phyloP scores from a whole-genome alignment of 92 coral and sea anemone genomes.

The Actinernus sp. region DNA sequence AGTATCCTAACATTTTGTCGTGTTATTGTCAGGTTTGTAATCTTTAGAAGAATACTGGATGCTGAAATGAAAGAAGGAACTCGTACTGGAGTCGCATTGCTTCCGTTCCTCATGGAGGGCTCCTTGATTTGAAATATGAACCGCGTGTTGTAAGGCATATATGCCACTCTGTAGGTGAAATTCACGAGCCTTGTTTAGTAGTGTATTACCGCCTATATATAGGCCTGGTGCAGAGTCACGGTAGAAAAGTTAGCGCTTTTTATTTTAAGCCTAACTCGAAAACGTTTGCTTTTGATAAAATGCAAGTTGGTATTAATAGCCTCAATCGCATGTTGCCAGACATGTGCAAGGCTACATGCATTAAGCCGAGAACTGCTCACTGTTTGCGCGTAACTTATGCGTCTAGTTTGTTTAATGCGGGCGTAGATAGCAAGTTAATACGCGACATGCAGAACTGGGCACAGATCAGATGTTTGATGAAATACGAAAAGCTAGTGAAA shows the following conservation, averaged over 20 bases:
- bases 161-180: constrained; percentile 23
- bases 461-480: constrained; percentile 25
- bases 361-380: constrained; percentile 28
- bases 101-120: no score
- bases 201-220: constrained; percentile 33
- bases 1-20: no score
- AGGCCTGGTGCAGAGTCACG: constrained; percentile 31
- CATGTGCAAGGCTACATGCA: constrained; percentile 31
- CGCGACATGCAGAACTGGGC: constrained; percentile 45
- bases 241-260: constrained; percentile 30
- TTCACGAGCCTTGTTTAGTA: constrained; percentile 41
- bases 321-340: constrained; percentile 33
- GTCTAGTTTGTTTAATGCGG: constrained; percentile 39
- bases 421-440: constrained; percentile 27
- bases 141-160: constrained; percentile 52
- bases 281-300: constrained; percentile 30
- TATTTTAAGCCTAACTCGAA: constrained; percentile 42
- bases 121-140: constrained; percentile 44
- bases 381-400: constrained; percentile 24
- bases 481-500: constrained; percentile 27
- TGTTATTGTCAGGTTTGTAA: no score
- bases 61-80: no score
- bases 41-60: no score
- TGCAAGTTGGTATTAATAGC: constrained; percentile 32
- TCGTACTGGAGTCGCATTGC: no score